A percentile compares a stretch with the other conserved stretches of the same genome.
phyloP scores from a whole-genome alignment of 1,140 invertebrate genomes.

The Psix sp. region DNA sequence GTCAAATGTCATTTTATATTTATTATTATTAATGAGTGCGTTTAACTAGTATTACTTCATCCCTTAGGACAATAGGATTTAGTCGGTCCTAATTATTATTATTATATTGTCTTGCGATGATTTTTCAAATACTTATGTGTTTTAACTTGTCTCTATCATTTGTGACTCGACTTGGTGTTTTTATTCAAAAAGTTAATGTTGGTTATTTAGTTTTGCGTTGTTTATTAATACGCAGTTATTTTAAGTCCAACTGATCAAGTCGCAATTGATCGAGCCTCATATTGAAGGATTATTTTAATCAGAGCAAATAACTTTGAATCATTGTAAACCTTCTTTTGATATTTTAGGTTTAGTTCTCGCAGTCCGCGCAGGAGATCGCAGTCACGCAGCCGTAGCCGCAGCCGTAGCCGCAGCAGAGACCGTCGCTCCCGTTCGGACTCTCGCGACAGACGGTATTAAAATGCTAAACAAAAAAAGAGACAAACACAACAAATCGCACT shows the following conservation, averaged over 20 bases:
- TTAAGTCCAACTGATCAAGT: constrained; percentile 1
- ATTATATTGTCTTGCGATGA: constrained; percentile 68
- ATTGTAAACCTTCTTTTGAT: constrained; percentile 56
- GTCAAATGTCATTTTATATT: constrained; percentile 68
- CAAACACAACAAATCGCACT: constrained; percentile 5
- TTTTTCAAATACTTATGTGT: constrained; percentile 69
- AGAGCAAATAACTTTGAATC: constrained; percentile 21
- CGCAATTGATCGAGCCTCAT: constrained; percentile 31
- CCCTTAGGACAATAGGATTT: constrained; percentile 70
- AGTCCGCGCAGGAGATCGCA: constrained; percentile 74
- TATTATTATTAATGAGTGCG: constrained; percentile 68
- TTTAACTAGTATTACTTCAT: constrained; percentile 70
- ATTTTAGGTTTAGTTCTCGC: constrained; percentile 75
- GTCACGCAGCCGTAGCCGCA: constrained; percentile 73
- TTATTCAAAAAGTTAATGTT: too few species aligned
- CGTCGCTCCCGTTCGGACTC: constrained; percentile 76
- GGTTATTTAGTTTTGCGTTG: too few species aligned
- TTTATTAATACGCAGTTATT: neutral
- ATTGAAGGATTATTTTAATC: constrained; percentile 38
- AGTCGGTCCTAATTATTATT: constrained; percentile 70
- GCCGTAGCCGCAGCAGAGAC: constrained; percentile 75
- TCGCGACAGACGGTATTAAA: constrained; percentile 76
- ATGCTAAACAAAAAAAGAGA: constrained; percentile 16
- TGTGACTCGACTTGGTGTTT: too few species aligned
- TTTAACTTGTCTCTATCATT: constrained; percentile 52